These are phyloP conservation scores for Scrobipalpa atriplicella DNA, from an alignment of 2,888 invertebrate genomes.

Conservation along the genomic window DNA sequence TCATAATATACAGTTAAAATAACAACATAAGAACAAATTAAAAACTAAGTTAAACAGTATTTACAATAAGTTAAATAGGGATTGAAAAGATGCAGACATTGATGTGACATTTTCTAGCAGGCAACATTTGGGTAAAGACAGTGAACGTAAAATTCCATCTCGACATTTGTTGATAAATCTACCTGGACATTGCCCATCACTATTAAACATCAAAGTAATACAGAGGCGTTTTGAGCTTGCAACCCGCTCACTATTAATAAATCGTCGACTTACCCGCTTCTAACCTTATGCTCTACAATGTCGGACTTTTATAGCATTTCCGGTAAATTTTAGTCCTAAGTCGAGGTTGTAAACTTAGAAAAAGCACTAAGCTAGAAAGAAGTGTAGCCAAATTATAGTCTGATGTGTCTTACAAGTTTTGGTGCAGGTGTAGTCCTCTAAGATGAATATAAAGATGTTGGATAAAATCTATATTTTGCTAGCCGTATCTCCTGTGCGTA, in stretches of 20 bases:
- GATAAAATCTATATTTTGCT: no score
- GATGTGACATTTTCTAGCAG: no score
- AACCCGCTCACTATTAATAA: conserved; percentile 22
- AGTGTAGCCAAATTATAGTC: neutral
- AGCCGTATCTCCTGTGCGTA: no score
- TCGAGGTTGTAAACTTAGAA: conserved; percentile 5
- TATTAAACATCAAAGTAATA: conserved; percentile 32
- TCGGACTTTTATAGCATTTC: neutral
- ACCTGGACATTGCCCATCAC: conserved; percentile 22
- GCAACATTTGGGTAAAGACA: no score
- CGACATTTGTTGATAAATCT: neutral
- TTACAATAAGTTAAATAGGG: no score
- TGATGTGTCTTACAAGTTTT: neutral
- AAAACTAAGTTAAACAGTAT: no score
- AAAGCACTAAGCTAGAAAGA: neutral
- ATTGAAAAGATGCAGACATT: no score
- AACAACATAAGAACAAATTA: no score
- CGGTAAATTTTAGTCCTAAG: neutral
- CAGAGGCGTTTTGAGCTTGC: conserved; percentile 23
- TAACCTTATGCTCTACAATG: conserved; percentile 3
- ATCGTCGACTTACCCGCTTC: conserved; percentile 17
- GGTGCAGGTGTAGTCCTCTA: neutral
- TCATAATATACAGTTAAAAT: no score
- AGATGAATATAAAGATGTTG: no score
- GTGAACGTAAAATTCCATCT: no score